Conservation (phyloP, 2,888 invertebrate genomes). For the Gortyna flavago region DNA sequence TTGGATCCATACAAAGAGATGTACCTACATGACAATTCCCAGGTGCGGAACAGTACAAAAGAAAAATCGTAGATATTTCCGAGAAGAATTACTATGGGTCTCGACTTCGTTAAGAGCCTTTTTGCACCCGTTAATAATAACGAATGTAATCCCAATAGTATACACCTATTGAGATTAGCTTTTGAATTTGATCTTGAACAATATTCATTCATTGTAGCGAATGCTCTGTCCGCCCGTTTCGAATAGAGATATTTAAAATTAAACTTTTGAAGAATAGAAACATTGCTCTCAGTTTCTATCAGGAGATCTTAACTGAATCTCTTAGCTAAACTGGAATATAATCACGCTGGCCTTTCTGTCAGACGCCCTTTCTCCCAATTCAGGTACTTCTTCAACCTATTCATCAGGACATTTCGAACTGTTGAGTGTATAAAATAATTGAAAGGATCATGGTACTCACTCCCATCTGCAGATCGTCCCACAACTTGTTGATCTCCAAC, state of each 20-base stretch:
- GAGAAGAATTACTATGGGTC: too few species aligned
- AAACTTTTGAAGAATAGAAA: background rate
- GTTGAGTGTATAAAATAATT: background rate
- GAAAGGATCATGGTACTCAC: constrained; percentile 70
- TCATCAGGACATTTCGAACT: background rate
- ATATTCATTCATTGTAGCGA: background rate
- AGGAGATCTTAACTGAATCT: background rate
- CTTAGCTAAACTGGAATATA: background rate
- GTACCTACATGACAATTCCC: too few species aligned
- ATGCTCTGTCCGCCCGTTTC: too few species aligned
- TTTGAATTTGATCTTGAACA: background rate
- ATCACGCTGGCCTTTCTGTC: background rate
- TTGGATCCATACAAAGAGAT: too few species aligned
- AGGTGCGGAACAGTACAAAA: too few species aligned
- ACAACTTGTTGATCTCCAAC: constrained; percentile 75
- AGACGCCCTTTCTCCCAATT: background rate
- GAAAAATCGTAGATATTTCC: too few species aligned
- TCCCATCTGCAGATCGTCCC: constrained; percentile 83
- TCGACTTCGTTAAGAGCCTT: background rate
- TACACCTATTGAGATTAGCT: background rate
- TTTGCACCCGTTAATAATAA: too few species aligned
- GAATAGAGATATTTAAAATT: background rate
- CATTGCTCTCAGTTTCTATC: constrained; percentile 1
- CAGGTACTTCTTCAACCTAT: background rate
- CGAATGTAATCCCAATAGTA: too few species aligned